Base-by-base conservation (phyloP, 2,888 invertebrate species). In the Patella depressa region DNA sequence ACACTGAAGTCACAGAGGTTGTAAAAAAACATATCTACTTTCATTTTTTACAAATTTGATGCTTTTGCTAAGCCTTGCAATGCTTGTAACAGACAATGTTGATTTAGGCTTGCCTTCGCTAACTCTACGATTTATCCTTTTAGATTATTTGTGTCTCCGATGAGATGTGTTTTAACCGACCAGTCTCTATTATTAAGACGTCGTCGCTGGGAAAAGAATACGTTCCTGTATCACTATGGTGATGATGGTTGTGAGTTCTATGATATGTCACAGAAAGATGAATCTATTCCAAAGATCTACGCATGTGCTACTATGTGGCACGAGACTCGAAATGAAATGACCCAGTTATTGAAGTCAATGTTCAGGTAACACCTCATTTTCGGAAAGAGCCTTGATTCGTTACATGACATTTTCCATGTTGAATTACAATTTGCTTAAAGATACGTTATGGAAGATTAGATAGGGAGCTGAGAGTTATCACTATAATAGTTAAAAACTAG, bases 141-240 rank as follows among this genome's bases (percentile, higher is more conserved):
- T 85, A 93, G 93, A 75, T 93, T 99, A 76, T 99, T 97, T 89
- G 96, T 98, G 0, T 94, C 95, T 11, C 98, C 99, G 0, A 97
- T 98, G 96, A 98, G 98, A 92, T 96, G 96, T 88, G 92, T 97
- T 29, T 93, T 99, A 19, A 96, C 98, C 80, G 99, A 99, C 91
- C 98, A 99, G 92, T 97, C 97, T 24, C 94, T 99, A 94, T 96
- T 97, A 12, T 92, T 98, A 84, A 98, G 99, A 90, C 93, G 99
- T 82, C 86, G 96, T 87, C 93, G 97, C 79, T 65, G 65, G 65
- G 65, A 65, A 24, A 65, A 65, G 4, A 24, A 24, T 24, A 65
- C 65, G 14, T 65, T 65, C 24, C 65, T 65, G 12, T 65, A 65
- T 24, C 65, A 65, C 19, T 65, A 65, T 19, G 65, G 65, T 65